Base-by-base conservation (phyloP, 1,140 invertebrate genomes). In the Agrilus planipennis region DNA sequence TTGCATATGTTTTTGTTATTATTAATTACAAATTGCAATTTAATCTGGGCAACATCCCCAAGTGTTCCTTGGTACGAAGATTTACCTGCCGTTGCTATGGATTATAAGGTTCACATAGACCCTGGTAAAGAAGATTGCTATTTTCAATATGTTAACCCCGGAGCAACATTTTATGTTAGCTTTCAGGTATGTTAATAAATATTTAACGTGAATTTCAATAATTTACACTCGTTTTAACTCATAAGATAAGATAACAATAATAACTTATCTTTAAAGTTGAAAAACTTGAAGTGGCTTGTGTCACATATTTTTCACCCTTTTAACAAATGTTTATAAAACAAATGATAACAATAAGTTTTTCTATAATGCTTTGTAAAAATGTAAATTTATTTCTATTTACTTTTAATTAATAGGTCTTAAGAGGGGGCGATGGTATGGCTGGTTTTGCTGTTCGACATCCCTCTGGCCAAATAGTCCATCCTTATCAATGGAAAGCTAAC, bases 121-220 rank as follows among this genome's bases (percentile, higher is more conserved):
- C 81, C 89, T 7, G 87, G 88, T 20, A 92, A 91, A 68, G 89
- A 94, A 63, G 89, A 93, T 53, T 94, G 89, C 69, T 94, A 91
- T 60, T 91, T 79, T 65, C 89, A 92, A 68, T 89, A 84, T 70
- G 87, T 91, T 34, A 84, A 90, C 56, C 78, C 81, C 16, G 85
- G 84, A 34, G 85, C 88, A n/a, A 90, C 87, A 20, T 85, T 94
- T 55, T 93, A 89, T 62, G 88, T 89, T 31, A 89, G 86, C 50
- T 90, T 90, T 65, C 88, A 91, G 72, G 89, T 90, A 72, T 61
- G 39, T 41, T n/a, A 16, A 16, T 17, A 25, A 25, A 6, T 25
- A 25, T 7, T 7, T 25, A 11, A 25, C 5, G 5, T 25, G 22
- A 25, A 25, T 11, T 7, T 11, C n/a, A 6, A 6, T 25, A 6